Conservation (phyloP, 2,888 invertebrate genomes). For the Fragum sueziense region DNA sequence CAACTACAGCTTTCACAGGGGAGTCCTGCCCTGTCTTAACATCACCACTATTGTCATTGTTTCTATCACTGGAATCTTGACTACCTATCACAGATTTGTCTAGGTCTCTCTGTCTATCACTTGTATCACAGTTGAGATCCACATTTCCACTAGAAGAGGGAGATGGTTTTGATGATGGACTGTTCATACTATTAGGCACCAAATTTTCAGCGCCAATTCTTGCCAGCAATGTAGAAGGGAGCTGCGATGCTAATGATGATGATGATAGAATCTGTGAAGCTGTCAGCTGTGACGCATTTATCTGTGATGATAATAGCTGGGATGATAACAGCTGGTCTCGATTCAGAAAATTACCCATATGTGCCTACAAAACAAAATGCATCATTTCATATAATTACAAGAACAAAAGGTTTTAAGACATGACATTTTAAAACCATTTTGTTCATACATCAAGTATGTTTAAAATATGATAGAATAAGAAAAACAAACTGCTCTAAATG, state of each 20-base stretch:
- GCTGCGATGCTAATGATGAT: neutral
- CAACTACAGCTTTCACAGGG: conserved; percentile 46
- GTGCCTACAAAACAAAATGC: conserved; percentile 9
- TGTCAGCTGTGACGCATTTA: conserved; percentile 1
- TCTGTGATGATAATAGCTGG: neutral
- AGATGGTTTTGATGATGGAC: neutral
- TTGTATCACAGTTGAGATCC: neutral
- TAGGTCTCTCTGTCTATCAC: neutral
- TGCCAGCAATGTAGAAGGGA: neutral
- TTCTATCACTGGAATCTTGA: neutral
- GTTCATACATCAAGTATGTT: no score
- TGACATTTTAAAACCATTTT: no score
- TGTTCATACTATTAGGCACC: no score
- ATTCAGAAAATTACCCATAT: neutral
- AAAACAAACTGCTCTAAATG: no score
- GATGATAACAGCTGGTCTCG: neutral
- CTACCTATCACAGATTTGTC: neutral
- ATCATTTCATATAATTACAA: neutral
- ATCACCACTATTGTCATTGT: neutral
- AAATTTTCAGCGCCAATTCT: neutral
- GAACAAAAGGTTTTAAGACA: neutral
- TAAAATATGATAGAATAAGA: no score
- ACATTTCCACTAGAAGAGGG: neutral
- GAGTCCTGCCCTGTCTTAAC: neutral
- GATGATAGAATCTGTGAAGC: neutral